phyloP scores from a whole-genome alignment of 1,140 invertebrate species.

The Nylanderia fulva region DNA sequence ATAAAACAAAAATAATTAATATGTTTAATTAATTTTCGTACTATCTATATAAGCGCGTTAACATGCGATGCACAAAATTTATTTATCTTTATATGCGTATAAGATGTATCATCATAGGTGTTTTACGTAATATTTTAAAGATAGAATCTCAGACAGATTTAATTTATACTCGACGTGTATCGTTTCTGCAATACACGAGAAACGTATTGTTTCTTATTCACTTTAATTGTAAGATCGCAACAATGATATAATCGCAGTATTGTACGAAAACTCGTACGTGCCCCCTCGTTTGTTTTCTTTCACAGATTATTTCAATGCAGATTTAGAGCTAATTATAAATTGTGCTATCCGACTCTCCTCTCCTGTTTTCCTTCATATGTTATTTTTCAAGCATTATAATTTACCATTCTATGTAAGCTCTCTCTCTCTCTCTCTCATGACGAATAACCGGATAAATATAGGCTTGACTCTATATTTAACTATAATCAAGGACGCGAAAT shows the following conservation, averaged over 20 bases:
- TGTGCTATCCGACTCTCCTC: slow-evolving; percentile 7
- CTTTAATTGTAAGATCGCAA: slow-evolving; percentile 17
- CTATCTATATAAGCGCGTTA: not conserved
- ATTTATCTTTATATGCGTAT: not conserved
- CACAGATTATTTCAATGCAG: slow-evolving; percentile 38
- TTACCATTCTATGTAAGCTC: not conserved
- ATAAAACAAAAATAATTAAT: slow-evolving; percentile 11
- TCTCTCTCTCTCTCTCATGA: too few species aligned
- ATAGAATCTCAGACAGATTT: not conserved
- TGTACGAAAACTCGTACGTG: not conserved
- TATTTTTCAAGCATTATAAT: slow-evolving; percentile 46
- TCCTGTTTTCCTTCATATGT: slow-evolving; percentile 45
- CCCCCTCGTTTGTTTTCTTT: slow-evolving; percentile 41
- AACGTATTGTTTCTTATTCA: not conserved
- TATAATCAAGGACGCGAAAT: slow-evolving; percentile 56
- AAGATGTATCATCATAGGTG: not conserved
- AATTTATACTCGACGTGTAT: not conserved
- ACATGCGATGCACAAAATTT: not conserved
- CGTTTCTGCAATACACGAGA: not conserved
- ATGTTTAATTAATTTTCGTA: not conserved
- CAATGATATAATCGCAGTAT: slow-evolving; percentile 41
- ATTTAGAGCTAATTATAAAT: slow-evolving; percentile 58
- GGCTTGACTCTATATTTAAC: slow-evolving; percentile 39
- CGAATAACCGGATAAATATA: slow-evolving; percentile 52
- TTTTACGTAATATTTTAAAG: not conserved